Conservation (phyloP, 2,113 vertebrate genomes). For the Harpagus bidentatus region DNA sequence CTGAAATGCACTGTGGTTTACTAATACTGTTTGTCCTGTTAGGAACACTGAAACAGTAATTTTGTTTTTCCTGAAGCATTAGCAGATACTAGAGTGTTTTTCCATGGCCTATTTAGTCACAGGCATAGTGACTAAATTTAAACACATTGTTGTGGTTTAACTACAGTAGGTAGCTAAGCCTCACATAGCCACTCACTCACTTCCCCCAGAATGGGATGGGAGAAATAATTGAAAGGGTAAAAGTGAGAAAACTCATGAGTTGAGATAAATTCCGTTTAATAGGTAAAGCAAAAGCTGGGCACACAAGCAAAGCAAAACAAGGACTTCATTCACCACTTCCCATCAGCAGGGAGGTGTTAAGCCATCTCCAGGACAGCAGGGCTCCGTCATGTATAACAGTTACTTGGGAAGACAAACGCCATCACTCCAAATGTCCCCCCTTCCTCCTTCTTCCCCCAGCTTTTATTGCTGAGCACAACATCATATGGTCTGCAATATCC, state of each 20-base stretch:
- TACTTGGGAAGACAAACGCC: neutral
- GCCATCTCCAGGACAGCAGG: neutral
- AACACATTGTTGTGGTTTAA: neutral
- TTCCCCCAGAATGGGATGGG: neutral
- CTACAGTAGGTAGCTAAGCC: neutral
- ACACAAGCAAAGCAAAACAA: neutral
- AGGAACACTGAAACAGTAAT: neutral
- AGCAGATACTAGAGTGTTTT: neutral
- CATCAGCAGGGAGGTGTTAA: accelerated
- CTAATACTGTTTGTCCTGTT: neutral
- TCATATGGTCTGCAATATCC: neutral
- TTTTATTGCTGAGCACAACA: neutral
- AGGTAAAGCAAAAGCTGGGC: neutral
- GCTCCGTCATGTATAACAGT: accelerated
- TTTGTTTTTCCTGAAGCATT: neutral
- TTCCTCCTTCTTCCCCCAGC: neutral
- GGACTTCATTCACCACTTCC: neutral
- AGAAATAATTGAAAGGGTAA: accelerated
- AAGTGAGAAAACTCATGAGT: neutral
- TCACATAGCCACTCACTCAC: accelerated
- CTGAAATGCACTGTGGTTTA: neutral
- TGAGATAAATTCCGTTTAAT: neutral
- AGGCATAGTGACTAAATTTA: neutral
- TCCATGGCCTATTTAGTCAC: neutral
- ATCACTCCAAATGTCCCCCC: neutral